These are phyloP conservation scores for Baronia brevicornis DNA, from an alignment of 2,888 invertebrate genomes.

Conservation along the genomic window DNA sequence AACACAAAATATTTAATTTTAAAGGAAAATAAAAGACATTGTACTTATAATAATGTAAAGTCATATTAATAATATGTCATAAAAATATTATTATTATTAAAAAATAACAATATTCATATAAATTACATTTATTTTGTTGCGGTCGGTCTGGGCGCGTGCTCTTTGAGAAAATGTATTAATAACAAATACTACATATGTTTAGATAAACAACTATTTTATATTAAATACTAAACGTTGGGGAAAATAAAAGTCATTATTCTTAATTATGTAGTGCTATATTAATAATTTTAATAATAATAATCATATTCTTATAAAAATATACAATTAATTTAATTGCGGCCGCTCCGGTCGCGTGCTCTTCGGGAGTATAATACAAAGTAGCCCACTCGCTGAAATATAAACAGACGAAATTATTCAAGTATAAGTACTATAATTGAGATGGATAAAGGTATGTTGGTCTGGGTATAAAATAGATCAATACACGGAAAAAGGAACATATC, in stretches of 20 bases:
- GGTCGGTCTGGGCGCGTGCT: conserved; percentile 66
- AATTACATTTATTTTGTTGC: conserved; percentile 28
- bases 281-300: conserved; percentile 35
- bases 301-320: conserved; percentile 53
- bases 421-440: no score
- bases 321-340: conserved; percentile 38
- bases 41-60: conserved; percentile 12
- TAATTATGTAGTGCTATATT: conserved; percentile 23
- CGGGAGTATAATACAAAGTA: conserved; percentile 71
- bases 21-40: conserved; percentile 3
- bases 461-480: no score
- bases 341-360: conserved; percentile 69
- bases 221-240: no score
- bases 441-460: no score
- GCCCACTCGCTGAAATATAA: conserved; percentile 69
- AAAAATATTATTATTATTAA: conserved; percentile 11
- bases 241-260: conserved; percentile 17
- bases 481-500: no score
- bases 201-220: no score
- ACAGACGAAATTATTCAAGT: not conserved
- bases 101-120: conserved; percentile 13
- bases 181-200: no score
- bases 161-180: conserved; percentile 72
- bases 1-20: not conserved
- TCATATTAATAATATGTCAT: conserved; percentile 19